Conservation (phyloP, 2,797 vertebrate species). For the Pristis pectinata region DNA sequence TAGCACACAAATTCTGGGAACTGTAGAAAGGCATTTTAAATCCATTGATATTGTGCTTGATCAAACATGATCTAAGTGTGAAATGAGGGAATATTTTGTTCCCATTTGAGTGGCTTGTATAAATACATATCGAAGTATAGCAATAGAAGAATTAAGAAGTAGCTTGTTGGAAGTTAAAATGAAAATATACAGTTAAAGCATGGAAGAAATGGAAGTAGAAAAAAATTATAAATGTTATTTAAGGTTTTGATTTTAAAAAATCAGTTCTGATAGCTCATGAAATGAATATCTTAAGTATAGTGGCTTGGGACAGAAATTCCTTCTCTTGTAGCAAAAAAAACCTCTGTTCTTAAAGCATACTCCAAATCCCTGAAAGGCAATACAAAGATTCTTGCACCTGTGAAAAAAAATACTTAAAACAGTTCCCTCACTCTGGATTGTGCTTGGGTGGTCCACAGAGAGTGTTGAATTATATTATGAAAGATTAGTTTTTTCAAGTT, state of each 20-base stretch:
- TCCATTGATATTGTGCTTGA: not conserved
- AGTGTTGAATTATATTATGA: constrained; percentile 33
- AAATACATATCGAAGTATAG: not conserved
- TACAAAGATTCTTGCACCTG: not conserved
- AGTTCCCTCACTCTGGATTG: not conserved
- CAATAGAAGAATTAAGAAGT: not conserved
- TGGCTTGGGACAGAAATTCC: not conserved
- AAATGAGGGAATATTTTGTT: not conserved
- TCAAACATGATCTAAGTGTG: not conserved
- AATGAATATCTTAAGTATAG: not conserved
- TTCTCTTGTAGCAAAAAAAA: not conserved
- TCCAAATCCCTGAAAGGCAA: not conserved
- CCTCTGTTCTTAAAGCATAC: not conserved
- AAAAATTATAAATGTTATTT: not conserved
- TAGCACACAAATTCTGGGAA: not conserved
- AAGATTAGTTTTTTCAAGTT: constrained; percentile 38
- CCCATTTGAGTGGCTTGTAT: not conserved
- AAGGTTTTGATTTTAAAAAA: not conserved
- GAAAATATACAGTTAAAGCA: not conserved
- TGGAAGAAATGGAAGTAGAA: not conserved
- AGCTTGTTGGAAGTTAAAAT: not conserved
- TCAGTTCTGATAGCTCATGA: not conserved
- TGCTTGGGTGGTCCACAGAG: constrained; percentile 46
- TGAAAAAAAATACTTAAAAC: not conserved
- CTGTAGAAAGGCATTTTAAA: not conserved